phyloP scores from a whole-genome alignment of 2,888 invertebrate species.

The Eledona agricola region DNA sequence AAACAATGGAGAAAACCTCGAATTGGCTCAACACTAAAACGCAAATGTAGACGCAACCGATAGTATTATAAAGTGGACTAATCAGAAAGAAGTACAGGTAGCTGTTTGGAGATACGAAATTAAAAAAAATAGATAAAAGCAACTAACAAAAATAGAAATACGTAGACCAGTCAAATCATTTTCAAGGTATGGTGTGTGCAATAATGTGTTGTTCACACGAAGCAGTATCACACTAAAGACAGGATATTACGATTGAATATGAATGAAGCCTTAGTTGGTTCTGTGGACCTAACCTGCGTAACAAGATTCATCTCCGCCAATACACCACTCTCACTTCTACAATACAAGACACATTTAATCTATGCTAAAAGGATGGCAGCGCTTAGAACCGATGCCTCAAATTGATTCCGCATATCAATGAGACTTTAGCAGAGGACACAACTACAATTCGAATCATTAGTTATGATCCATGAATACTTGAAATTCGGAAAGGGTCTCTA shows the following conservation, averaged over 20 bases:
- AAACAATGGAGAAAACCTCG: no score
- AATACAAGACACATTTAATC: constrained; percentile 31
- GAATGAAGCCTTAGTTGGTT: constrained; percentile 50
- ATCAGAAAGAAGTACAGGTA: no score
- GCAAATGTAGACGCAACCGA: no score
- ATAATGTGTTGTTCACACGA: constrained; percentile 35
- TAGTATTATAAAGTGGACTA: no score
- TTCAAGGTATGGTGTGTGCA: no score
- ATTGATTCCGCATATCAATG: constrained; percentile 37
- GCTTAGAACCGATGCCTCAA: constrained; percentile 29
- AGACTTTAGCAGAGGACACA: constrained; percentile 23
- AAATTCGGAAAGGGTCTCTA: constrained; percentile 30
- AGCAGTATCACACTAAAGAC: constrained; percentile 40
- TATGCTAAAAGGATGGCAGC: constrained; percentile 26
- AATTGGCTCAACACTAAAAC: no score
- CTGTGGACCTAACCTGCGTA: constrained; percentile 45
- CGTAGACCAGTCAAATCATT: no score
- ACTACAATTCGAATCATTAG: constrained; percentile 31
- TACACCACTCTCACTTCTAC: constrained; percentile 41
- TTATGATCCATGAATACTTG: constrained; percentile 33
- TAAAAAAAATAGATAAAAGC: no score
- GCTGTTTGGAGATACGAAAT: no score
- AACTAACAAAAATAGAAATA: no score
- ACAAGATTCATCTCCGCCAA: constrained; percentile 50
- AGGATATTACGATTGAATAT: constrained; percentile 58